A percentile compares a stretch with the other conserved stretches of the same genome.
phyloP scores from a whole-genome alignment of 2,888 invertebrate species.

The Heliconius cydno region DNA sequence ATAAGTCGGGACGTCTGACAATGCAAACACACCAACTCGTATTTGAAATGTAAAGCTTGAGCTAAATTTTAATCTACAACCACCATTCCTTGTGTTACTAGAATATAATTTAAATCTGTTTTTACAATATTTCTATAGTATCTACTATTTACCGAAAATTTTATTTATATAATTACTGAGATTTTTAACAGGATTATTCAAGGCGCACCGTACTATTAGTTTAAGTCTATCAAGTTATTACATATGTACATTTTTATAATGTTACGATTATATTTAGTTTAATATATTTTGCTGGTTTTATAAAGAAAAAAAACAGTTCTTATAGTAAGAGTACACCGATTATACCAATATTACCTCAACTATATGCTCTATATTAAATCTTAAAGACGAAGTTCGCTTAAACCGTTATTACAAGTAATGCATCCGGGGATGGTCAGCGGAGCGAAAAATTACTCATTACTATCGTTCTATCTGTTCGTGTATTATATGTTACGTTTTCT shows the following conservation, averaged over 20 bases:
- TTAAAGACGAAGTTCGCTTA: conserved; percentile 36
- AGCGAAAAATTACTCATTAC: conserved; percentile 60
- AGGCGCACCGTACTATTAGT: neutral
- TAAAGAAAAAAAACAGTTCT: neutral
- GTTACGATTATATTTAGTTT: neutral
- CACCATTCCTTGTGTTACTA: no score
- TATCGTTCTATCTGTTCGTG: conserved; percentile 43
- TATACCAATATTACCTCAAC: neutral
- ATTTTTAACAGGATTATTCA: conserved; percentile 22
- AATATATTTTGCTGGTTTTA: neutral
- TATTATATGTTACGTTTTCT: conserved; percentile 36
- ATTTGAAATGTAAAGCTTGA: no score
- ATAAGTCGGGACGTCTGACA: no score
- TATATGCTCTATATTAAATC: conserved; percentile 16
- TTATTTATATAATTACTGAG: neutral
- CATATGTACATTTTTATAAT: neutral
- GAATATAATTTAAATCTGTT: no score
- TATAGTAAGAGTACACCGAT: neutral
- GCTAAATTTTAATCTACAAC: no score
- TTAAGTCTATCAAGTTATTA: conserved; percentile 8
- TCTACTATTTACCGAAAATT: no score
- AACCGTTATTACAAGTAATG: conserved; percentile 23
- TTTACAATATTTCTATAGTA: no score
- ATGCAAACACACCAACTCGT: no score
- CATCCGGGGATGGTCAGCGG: conserved; percentile 53